These are phyloP conservation scores for Oscarella lobularis DNA, from an alignment of 37 sponge, comb jelly and placozoan genomes.

Conservation along the genomic window DNA sequence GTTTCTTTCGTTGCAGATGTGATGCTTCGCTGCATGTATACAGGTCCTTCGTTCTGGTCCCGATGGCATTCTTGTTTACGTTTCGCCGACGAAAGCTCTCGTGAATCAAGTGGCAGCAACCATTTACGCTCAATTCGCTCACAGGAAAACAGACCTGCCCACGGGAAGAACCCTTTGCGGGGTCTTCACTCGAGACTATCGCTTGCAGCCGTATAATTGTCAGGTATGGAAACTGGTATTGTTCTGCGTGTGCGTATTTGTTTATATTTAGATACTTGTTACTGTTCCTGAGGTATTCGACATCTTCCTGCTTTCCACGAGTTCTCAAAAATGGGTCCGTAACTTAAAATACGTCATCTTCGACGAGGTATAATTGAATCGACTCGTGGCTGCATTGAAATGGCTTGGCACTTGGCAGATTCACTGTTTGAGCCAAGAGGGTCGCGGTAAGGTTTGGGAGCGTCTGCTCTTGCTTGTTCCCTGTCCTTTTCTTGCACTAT, in stretches of 20 bases:
- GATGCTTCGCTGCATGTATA: too few species aligned
- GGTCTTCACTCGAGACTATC: neutral
- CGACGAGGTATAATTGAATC: neutral
- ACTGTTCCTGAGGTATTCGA: neutral
- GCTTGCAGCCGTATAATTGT: neutral
- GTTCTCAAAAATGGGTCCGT: neutral
- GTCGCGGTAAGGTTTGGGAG: neutral
- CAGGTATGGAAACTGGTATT: too few species aligned
- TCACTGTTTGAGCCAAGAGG: too few species aligned
- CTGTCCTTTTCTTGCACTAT: slow-evolving; percentile 2
- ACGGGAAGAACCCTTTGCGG: neutral
- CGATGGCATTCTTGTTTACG: neutral
- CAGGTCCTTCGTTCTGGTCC: too few species aligned
- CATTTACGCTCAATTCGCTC: neutral
- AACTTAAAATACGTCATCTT: neutral
- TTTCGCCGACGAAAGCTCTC: neutral
- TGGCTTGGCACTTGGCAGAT: too few species aligned
- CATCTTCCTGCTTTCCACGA: neutral
- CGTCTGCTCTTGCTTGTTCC: neutral
- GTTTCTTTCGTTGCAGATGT: too few species aligned
- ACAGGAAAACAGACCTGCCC: neutral
- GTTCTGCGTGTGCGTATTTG: too few species aligned
- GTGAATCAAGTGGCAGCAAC: neutral
- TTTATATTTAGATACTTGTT: neutral
- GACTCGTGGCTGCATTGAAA: too few species aligned